Base-by-base conservation (phyloP, 2,797 vertebrate genomes). In the Characodon lateralis region DNA sequence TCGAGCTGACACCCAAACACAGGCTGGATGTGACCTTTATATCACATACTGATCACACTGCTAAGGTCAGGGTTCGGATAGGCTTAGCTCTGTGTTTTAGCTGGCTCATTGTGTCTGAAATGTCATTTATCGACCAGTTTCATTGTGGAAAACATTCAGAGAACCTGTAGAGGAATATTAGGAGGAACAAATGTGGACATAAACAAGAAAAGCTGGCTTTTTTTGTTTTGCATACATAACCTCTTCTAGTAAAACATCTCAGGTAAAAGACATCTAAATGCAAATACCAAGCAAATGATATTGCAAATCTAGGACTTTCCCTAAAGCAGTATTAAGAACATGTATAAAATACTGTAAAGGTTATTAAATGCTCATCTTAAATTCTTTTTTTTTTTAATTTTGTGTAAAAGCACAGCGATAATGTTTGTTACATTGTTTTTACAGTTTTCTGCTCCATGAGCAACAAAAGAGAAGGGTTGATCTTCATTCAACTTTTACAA, bases 21-120 rank as follows among this genome's bases (percentile, higher is more conserved):
- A 24, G 20, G 58, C 46, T 48, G 63, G 80, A 72, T 16, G 39
- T 81, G 83, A 87, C 88, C 87, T 88, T 73, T 39, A 41, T 71
- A 26, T 13, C 82, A 76, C 3, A 1, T 51, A 58, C 65, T 50
- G 73, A 79, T 77, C 74, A 53, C 70, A 68, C 22, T 0, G 12
- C 55, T 39, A 51, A 16, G 74, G 87, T 88, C 80, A 74, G n/a
- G n/a, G 79, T 77, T 80, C 71, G 48, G 48, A 22, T 59, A 2
- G 16, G 48, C 6, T 46, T 22, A n/a, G 22, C 51, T 59, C 16
- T n/a, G 31, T 51, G 59, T 50, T 66, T 66, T 53, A 39, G 41
- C 16, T 48, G 35, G 13, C 26, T 35, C 2, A 1, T 12, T 5
- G 24, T 26, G 1, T 24, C 56, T 43, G 16, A 48, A 48, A 18